Evolutionary conservation across 2,797 vertebrate species (phyloP).

Genomic region (Leuciscus waleckii): DNA sequence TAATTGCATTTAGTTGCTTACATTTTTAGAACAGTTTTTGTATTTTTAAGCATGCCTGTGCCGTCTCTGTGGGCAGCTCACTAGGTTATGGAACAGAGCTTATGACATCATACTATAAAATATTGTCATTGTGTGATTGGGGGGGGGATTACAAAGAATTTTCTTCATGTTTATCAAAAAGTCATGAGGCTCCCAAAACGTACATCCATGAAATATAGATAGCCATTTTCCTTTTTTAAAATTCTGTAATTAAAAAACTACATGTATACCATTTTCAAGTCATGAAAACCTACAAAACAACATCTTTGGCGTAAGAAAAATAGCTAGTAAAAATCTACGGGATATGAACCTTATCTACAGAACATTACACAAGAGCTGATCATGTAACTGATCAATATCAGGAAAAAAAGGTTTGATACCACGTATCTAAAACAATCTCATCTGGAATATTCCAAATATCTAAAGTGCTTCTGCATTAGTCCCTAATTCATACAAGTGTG

Average conservation of each 20-base stretch:
- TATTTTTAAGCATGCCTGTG: background rate
- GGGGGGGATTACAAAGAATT: slow-evolving; percentile 29
- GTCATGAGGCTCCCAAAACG: slow-evolving; percentile 67
- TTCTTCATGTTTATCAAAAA: slow-evolving; percentile 63
- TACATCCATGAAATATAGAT: slow-evolving; percentile 65
- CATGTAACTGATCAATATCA: slow-evolving; percentile 97
- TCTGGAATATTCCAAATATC: slow-evolving; percentile 90
- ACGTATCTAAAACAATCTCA: slow-evolving; percentile 90
- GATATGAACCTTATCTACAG: slow-evolving; percentile 78
- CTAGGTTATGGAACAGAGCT: slow-evolving; percentile 15
- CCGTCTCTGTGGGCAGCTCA: background rate
- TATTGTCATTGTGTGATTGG: background rate
- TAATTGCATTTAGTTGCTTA: background rate
- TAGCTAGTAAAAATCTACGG: slow-evolving; percentile 78
- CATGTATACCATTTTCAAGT: slow-evolving; percentile 74
- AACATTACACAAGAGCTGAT: slow-evolving; percentile 81
- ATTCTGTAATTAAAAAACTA: slow-evolving; percentile 80
- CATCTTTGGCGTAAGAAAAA: slow-evolving; percentile 85
- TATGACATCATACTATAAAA: slow-evolving; percentile 12
- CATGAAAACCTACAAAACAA: slow-evolving; percentile 75
- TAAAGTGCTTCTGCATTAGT: slow-evolving; percentile 95
- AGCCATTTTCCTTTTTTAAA: slow-evolving; percentile 70
- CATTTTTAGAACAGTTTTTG: background rate
- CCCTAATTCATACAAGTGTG: slow-evolving; percentile 76
- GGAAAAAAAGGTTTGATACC: slow-evolving; percentile 84